Conservation (phyloP, 2,113 vertebrate species). For the Leptocoma aspasia region DNA sequence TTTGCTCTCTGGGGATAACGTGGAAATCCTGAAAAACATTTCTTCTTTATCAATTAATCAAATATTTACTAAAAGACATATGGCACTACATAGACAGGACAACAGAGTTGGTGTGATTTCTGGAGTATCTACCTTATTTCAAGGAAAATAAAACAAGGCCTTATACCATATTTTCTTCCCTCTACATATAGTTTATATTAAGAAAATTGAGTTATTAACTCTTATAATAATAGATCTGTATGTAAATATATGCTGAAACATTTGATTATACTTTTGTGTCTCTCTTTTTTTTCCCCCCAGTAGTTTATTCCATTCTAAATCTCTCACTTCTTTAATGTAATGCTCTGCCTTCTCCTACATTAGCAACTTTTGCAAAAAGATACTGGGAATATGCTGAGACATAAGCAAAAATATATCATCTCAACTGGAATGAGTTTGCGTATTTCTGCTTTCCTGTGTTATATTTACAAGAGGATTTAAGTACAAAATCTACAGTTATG, state of each 20-base stretch:
- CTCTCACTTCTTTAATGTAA: neutral
- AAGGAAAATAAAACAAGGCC: neutral
- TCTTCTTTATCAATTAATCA: neutral
- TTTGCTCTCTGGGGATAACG: neutral
- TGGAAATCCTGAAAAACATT: neutral
- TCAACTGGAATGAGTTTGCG: neutral
- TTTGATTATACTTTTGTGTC: neutral
- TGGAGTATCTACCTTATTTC: neutral
- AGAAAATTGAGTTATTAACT: neutral
- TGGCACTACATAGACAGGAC: neutral
- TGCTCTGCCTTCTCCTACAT: neutral
- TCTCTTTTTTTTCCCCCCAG: neutral
- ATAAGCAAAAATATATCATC: neutral
- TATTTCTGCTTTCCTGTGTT: neutral
- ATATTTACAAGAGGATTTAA: neutral
- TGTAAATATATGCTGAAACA: neutral
- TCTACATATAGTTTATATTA: neutral
- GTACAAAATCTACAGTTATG: neutral
- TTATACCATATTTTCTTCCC: neutral
- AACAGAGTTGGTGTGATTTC: neutral
- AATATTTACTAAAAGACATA: neutral
- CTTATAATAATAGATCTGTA: neutral
- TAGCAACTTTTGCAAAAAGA: neutral
- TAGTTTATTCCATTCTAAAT: neutral
- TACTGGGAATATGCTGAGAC: neutral